Evolutionary conservation across 2,113 vertebrate genomes (phyloP).

Genomic region (Xenopus borealis): DNA sequence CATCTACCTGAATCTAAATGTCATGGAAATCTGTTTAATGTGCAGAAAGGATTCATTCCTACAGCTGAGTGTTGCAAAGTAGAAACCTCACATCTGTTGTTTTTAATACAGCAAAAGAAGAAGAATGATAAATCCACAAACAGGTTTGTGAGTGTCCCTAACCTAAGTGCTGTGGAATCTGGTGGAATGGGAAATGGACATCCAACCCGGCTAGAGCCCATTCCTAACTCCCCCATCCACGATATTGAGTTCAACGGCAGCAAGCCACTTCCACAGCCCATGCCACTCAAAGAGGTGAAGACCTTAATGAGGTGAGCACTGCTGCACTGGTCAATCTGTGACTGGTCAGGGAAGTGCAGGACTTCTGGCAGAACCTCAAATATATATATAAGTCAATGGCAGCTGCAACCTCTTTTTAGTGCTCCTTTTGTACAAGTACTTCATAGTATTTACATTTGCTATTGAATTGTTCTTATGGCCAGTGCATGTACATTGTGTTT

Average conservation of each 20-base stretch:
- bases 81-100: conserved; percentile 65
- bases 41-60: too few relatives aligned
- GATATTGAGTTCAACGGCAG: conserved; percentile 95
- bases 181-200: conserved; percentile 81
- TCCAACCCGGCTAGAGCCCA: conserved; percentile 89
- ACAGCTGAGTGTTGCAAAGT: too few relatives aligned
- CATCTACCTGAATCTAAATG: too few relatives aligned
- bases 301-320: conserved; percentile 96
- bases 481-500: too few relatives aligned
- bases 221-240: conserved; percentile 95
- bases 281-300: conserved; percentile 96
- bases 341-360: conserved; percentile 51
- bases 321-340: conserved; percentile 63
- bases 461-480: neutral
- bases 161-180: conserved; percentile 91
- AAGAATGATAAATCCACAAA: conserved; percentile 95
- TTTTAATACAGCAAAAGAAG: conserved; percentile 98
- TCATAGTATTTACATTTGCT: neutral
- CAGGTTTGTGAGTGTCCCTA: conserved; percentile 96
- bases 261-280: conserved; percentile 93
- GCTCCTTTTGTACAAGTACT: conserved; percentile 60
- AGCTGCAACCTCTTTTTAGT: conserved; percentile 63
- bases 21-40: too few relatives aligned
- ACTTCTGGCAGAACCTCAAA: conserved; percentile 51
- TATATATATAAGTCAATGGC: conserved; percentile 49